Conservation (phyloP, 2,888 invertebrate genomes). For the Elysia crispata region DNA sequence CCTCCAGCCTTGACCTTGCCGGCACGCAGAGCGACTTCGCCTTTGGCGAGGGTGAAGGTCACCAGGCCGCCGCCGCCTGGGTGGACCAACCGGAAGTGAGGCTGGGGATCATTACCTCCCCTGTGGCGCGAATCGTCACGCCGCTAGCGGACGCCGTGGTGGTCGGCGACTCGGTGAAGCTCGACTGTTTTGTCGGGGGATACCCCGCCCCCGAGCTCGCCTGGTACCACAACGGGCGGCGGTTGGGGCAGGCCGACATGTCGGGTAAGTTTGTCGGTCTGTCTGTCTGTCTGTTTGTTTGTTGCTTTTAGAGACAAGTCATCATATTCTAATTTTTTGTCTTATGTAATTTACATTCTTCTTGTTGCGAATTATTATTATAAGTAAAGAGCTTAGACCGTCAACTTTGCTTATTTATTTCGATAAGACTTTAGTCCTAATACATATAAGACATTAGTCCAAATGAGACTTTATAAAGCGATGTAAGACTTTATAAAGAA, state of each 20-base stretch:
- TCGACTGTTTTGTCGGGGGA: conserved; percentile 40
- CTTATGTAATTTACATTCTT: background rate
- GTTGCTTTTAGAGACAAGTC: too few relatives aligned
- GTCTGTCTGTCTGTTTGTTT: background rate
- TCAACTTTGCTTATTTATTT: too few relatives aligned
- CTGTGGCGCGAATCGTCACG: conserved; percentile 26
- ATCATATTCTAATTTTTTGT: background rate
- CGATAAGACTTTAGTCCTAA: too few relatives aligned
- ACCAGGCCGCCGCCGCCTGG: background rate
- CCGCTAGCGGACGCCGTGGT: background rate
- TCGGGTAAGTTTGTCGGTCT: background rate
- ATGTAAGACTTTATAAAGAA: too few relatives aligned
- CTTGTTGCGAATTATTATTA: background rate
- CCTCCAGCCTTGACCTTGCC: conserved; percentile 10
- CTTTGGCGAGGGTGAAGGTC: too few relatives aligned
- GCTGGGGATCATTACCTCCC: conserved; percentile 45
- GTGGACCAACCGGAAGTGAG: conserved; percentile 21
- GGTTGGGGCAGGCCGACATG: conserved; percentile 2
- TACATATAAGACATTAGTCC: too few relatives aligned
- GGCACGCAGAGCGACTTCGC: too few relatives aligned
- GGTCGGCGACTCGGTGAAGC: conserved; percentile 29
- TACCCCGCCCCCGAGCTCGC: conserved; percentile 42
- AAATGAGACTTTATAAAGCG: too few relatives aligned
- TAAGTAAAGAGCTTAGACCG: too few relatives aligned
- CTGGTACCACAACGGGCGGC: conserved; percentile 50